Conservation (phyloP, 2,113 vertebrate species). For the Pseudolaguvia tuberculata region DNA sequence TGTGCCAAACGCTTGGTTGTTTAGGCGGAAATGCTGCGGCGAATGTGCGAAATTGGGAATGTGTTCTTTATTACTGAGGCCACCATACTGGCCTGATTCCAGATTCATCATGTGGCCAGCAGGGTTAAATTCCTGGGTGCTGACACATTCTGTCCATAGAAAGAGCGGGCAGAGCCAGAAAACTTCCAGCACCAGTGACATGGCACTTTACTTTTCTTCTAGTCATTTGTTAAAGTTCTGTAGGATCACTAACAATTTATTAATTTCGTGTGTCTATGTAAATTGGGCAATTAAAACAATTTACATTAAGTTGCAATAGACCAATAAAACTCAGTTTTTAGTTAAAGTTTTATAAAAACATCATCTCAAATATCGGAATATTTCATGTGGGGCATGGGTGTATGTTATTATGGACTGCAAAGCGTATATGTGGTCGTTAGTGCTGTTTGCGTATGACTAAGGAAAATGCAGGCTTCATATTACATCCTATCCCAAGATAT, state of each 20-base stretch:
- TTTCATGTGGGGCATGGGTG: too few relatives aligned
- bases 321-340: too few relatives aligned
- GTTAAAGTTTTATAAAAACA: too few relatives aligned
- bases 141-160: slow-evolving; percentile 25
- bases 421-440: too few relatives aligned
- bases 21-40: slow-evolving; percentile 3
- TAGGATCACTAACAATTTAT: background rate
- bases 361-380: too few relatives aligned
- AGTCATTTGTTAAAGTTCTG: background rate
- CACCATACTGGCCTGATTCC: slow-evolving; percentile 29
- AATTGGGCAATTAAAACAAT: too few relatives aligned
- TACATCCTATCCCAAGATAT: too few relatives aligned
- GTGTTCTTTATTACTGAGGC: slow-evolving; percentile 28
- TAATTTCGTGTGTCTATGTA: background rate
- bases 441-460: too few relatives aligned
- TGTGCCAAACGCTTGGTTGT: background rate
- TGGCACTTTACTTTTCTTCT: slow-evolving; percentile 14
- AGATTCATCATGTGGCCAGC: slow-evolving; percentile 29
- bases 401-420: too few relatives aligned
- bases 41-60: background rate
- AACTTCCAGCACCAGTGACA: slow-evolving; percentile 22
- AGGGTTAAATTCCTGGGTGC: slow-evolving; percentile 42
- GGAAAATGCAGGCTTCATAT: too few relatives aligned
- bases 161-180: background rate
- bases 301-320: background rate